These are phyloP conservation scores for Apogon talboti DNA, from an alignment of 2,797 vertebrate genomes.

Conservation along the genomic window DNA sequence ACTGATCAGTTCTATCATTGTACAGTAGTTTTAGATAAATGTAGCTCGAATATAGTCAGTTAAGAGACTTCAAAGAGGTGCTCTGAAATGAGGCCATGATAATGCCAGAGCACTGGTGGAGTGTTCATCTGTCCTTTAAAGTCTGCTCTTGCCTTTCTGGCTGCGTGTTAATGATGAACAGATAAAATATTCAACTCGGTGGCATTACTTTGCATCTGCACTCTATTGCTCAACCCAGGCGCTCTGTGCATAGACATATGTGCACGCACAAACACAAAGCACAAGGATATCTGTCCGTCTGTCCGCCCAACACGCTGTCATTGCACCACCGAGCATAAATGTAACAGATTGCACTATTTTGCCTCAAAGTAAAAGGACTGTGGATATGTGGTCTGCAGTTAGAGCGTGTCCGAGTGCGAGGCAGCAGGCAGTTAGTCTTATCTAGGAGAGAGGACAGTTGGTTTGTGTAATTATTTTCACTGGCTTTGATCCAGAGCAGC, in stretches of 20 bases:
- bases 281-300: neutral
- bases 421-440: conserved; percentile 61
- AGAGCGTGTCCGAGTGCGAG: conserved; percentile 50
- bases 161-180: conserved; percentile 79
- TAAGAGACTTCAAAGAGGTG: conserved; percentile 71
- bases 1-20: conserved; percentile 50
- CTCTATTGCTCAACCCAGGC: conserved; percentile 24
- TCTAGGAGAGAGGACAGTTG: conserved; percentile 49
- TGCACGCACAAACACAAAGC: conserved; percentile 20
- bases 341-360: conserved; percentile 37
- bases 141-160: conserved; percentile 68
- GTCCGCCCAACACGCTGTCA: neutral
- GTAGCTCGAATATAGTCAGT: conserved; percentile 48
- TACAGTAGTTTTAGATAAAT: conserved; percentile 65
- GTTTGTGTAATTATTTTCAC: conserved; percentile 80
- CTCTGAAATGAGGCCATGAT: conserved; percentile 73
- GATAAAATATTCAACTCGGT: conserved; percentile 79
- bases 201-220: conserved; percentile 56
- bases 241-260: conserved; percentile 30
- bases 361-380: conserved; percentile 39
- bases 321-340: conserved; percentile 16
- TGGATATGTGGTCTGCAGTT: conserved; percentile 38
- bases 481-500: conserved; percentile 83
- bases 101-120: conserved; percentile 64
- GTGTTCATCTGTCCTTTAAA: conserved; percentile 66